These are phyloP conservation scores for Trichopoda pennipes DNA, from an alignment of 2,888 invertebrate species.

Conservation along the genomic window DNA sequence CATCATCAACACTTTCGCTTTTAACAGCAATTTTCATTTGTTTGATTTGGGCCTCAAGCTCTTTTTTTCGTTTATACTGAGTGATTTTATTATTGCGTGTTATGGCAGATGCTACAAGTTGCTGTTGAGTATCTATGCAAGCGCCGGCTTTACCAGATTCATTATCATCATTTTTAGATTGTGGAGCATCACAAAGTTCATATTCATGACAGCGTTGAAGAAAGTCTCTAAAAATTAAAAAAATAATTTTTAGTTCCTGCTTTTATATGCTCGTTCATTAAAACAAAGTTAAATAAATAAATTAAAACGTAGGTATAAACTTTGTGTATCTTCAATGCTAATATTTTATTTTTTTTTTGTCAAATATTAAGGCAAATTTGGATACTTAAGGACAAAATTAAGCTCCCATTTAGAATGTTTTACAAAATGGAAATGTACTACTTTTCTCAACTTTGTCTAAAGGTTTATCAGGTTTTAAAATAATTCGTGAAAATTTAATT, in stretches of 20 bases:
- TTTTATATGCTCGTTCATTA: too few relatives aligned
- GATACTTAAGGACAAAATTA: too few relatives aligned
- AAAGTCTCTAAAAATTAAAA: conserved; percentile 85
- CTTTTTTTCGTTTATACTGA: conserved; percentile 89
- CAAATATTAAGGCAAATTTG: too few relatives aligned
- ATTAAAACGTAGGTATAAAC: too few relatives aligned
- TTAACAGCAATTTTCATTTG: conserved; percentile 85
- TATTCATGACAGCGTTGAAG: conserved; percentile 91
- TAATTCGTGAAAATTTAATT: too few relatives aligned
- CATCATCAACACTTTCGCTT: conserved; percentile 86
- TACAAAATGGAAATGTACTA: too few relatives aligned
- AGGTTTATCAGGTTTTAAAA: too few relatives aligned
- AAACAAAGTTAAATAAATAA: too few relatives aligned
- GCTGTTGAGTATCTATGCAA: conserved; percentile 72
- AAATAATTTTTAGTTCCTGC: background rate
- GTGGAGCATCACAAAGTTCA: conserved; percentile 85
- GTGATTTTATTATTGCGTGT: conserved; percentile 89
- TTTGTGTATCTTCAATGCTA: too few relatives aligned
- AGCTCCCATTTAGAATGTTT: too few relatives aligned
- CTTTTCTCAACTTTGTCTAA: too few relatives aligned
- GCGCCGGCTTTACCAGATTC: conserved; percentile 54
- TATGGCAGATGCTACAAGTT: conserved; percentile 76
- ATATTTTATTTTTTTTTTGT: too few relatives aligned
- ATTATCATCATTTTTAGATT: conserved; percentile 65
- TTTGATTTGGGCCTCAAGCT: conserved; percentile 87